phyloP scores from a whole-genome alignment of 2,797 vertebrate genomes.

The Acanthurus lineatus region DNA sequence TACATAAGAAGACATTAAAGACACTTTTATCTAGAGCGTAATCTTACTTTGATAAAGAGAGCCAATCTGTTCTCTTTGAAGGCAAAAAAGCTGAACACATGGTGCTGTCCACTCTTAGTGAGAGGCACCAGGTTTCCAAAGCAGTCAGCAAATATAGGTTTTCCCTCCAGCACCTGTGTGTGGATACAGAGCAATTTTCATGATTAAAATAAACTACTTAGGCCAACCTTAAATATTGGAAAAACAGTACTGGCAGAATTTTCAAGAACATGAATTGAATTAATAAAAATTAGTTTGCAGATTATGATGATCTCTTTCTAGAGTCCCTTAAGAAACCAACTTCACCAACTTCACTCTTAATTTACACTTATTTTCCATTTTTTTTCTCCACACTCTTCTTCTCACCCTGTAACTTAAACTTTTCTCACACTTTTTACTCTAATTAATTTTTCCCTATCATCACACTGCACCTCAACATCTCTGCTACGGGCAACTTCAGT shows the following conservation, averaged over 20 bases:
- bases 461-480: conserved; percentile 92
- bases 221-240: background rate
- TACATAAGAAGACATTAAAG: background rate
- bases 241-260: conserved; percentile 10
- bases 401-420: background rate
- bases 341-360: background rate
- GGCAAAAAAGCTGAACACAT: conserved; percentile 98
- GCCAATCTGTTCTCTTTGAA: conserved; percentile 99
- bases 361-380: background rate
- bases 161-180: conserved; percentile 95
- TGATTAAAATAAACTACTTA: conserved; percentile 9
- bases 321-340: background rate
- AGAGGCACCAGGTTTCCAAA: conserved; percentile 98
- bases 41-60: conserved; percentile 95
- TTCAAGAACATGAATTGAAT: conserved; percentile 7
- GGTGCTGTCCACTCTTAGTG: conserved; percentile 97
- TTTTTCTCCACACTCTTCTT: background rate
- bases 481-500: conserved; percentile 96
- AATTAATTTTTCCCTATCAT: background rate
- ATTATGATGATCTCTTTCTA: background rate
- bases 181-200: conserved; percentile 34
- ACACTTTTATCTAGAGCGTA: background rate
- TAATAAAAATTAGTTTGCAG: background rate
- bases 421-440: background rate
- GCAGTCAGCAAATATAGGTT: conserved; percentile 97